Evolutionary conservation across 2,113 vertebrate genomes (phyloP).

Genomic region (Oncorhynchus mykiss): DNA sequence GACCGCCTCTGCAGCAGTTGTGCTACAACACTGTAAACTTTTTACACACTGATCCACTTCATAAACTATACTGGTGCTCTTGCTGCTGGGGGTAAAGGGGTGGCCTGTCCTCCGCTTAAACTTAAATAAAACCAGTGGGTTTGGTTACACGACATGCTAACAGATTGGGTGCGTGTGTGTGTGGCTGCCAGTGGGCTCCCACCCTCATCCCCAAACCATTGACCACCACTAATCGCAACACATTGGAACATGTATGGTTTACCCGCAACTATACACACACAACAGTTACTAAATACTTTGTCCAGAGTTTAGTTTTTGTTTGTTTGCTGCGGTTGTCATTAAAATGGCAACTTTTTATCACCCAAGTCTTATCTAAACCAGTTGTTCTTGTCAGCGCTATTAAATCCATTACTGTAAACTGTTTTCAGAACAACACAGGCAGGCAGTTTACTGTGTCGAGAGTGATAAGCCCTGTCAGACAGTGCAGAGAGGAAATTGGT

Average conservation of each 20-base stretch:
- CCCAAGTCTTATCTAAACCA: constrained; percentile 20
- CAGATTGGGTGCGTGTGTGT: background rate
- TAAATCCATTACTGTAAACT: constrained; percentile 22
- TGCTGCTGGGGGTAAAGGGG: background rate
- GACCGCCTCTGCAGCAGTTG: constrained; percentile 28
- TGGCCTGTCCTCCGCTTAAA: constrained; percentile 15
- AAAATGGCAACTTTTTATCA: constrained; percentile 27
- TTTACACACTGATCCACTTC: constrained; percentile 32
- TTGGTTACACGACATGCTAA: background rate
- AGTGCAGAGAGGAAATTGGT: constrained; percentile 11
- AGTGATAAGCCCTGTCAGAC: constrained; percentile 46
- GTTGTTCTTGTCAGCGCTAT: constrained; percentile 36
- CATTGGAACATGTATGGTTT: background rate
- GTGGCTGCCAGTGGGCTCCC: background rate
- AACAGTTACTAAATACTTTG: background rate
- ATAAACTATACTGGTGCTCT: constrained; percentile 32
- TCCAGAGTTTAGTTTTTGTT: background rate
- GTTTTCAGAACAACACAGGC: constrained; percentile 23
- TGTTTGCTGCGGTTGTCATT: background rate
- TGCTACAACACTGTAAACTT: constrained; percentile 40
- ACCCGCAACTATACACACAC: background rate
- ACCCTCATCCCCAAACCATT: background rate
- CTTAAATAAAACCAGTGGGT: background rate
- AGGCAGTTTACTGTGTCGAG: constrained; percentile 17
- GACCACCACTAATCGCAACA: background rate